Evolutionary conservation across 2,888 invertebrate species (phyloP), one percentile per base, ranked within the genome.

Genomic region (Drosophila merina): DNA sequence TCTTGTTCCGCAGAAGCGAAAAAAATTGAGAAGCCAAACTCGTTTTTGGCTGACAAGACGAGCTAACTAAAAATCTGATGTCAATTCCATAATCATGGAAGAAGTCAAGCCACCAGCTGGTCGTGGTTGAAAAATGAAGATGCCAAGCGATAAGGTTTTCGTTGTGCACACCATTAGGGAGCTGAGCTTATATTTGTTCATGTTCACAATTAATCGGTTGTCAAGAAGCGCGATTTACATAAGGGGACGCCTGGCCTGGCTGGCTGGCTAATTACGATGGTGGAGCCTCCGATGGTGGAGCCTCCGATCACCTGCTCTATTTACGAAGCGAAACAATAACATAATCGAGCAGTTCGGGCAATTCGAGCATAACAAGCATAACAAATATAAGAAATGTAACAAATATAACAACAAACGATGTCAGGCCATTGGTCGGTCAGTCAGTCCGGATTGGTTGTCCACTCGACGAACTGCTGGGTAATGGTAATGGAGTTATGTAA

Each of bases 401-500:
- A 42, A 42, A 20, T 42, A 8, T 42, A 8, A 68, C 74, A 75
- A 67, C 57, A 36, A 66, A 60, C 48, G 56, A 50, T 66, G 56
- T 60, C 69, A 48, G 71, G 67, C 72, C 57, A 75, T 79, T 77
- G 79, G 75, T 58, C 69, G 52, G 10, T 49, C 40, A 36, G 52
- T 49, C 58, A 72, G 62, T 47, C 52, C 30, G 42, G 56, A 42
- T 42, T 42, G 40, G 58, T 68, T 76, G 80, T 83, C 80, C 76
- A 77, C 76, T 83, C 67, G 49, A 66, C 68, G 57, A 77, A 77
- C 70, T 81, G 74, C 75, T 72, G 47, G 67, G 72, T 79, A 77
- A 62, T 72, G 72, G 72, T 52, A 71, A 59, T 72, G 50, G 57
- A 52, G 56, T 83, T 83, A 83, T 83, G 76, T 86, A 83, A 83